A percentile compares a stretch with the other conserved stretches of the same genome.
Conservation (phyloP, 2,113 vertebrate genomes). For the Microcebus ravelobensis region DNA sequence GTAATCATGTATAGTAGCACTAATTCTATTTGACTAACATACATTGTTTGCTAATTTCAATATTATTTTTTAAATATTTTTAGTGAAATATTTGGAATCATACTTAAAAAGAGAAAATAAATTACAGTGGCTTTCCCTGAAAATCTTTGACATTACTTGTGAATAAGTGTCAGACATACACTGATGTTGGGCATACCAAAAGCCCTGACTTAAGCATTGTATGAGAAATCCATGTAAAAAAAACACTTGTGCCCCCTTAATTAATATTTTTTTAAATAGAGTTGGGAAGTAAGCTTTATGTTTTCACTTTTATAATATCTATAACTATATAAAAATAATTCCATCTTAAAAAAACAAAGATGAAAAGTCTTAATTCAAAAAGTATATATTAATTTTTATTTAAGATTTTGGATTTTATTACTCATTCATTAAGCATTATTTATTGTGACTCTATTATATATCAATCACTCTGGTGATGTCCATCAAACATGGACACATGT, state of each 20-base stretch:
- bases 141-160: not conserved
- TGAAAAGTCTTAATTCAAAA: not conserved
- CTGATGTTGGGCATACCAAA: too few species aligned
- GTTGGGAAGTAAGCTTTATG: not conserved
- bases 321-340: not conserved
- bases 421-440: not conserved
- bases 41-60: not conserved
- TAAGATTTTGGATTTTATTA: not conserved
- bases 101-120: not conserved
- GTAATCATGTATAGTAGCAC: not conserved
- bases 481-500: not conserved
- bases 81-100: slow-evolving; percentile 5
- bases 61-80: not conserved
- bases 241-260: too few species aligned
- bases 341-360: not conserved
- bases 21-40: not conserved
- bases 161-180: not conserved
- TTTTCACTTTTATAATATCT: not conserved
- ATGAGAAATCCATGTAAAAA: too few species aligned
- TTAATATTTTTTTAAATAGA: too few species aligned
- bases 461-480: not conserved
- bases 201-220: too few species aligned
- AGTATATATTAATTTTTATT: not conserved
- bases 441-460: not conserved
- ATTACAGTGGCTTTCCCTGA: not conserved